A percentile compares a stretch with the other conserved stretches of the same genome.
These are phyloP conservation scores for Berghia stephanieae DNA, from an alignment of 1,140 invertebrate genomes.

Conservation along the genomic window DNA sequence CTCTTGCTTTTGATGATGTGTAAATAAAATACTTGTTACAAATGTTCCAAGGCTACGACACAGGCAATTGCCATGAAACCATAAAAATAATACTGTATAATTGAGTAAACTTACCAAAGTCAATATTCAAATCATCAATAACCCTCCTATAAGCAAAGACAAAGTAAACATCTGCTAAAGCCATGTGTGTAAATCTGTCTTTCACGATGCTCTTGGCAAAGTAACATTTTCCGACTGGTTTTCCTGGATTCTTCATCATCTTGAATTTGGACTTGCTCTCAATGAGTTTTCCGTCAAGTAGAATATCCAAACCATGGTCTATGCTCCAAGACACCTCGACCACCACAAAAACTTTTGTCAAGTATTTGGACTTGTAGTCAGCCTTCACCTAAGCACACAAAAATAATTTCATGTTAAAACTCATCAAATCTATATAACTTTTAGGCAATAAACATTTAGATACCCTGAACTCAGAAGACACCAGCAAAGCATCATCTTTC, in stretches of 20 bases:
- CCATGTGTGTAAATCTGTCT: slow-evolving; percentile 32
- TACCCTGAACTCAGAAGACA: too few species aligned
- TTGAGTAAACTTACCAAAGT: slow-evolving; percentile 40
- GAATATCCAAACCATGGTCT: slow-evolving; percentile 40
- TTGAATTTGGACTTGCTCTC: slow-evolving; percentile 18
- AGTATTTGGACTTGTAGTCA: background rate
- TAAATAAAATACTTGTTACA: too few species aligned
- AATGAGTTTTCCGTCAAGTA: slow-evolving; percentile 38
- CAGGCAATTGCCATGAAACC: too few species aligned
- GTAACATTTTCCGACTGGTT: slow-evolving; percentile 26
- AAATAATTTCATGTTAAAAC: too few species aligned
- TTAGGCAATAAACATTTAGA: too few species aligned
- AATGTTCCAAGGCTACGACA: too few species aligned
- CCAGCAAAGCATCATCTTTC: too few species aligned
- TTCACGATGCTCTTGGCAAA: slow-evolving; percentile 35
- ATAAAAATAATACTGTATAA: background rate
- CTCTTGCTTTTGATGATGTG: too few species aligned
- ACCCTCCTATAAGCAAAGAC: slow-evolving; percentile 41
- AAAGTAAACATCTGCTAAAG: slow-evolving; percentile 44
- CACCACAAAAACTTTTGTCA: slow-evolving; percentile 35
- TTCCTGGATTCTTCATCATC: background rate
- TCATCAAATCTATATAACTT: too few species aligned
- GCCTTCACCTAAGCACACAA: background rate
- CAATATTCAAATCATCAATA: slow-evolving; percentile 33
- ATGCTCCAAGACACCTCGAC: slow-evolving; percentile 48